Evolutionary conservation across 2,113 vertebrate genomes (phyloP).

Genomic region (Artemisiospiza belli): DNA sequence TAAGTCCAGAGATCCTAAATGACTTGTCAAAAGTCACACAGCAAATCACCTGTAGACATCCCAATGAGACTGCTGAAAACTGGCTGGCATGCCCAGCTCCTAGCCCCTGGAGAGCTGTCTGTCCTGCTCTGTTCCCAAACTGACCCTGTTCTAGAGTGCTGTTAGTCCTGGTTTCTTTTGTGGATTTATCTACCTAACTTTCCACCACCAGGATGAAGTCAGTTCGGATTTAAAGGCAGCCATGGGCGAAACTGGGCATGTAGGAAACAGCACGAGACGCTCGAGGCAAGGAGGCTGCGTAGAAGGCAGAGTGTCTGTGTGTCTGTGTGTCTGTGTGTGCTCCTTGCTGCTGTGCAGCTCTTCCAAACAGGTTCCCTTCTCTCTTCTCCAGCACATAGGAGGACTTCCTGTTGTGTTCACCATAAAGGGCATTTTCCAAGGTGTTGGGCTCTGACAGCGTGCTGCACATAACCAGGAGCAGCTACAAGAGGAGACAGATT

Average conservation of each 20-base stretch:
- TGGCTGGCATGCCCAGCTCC: not conserved
- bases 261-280: not conserved
- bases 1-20: not conserved
- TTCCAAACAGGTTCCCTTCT: not conserved
- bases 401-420: not conserved
- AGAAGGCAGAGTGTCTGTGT: not conserved
- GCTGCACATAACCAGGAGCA: rapidly evolving
- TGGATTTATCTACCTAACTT: not conserved
- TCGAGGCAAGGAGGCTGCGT: not conserved
- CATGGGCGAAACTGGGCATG: conserved; percentile 61
- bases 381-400: not conserved
- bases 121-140: not conserved
- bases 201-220: not conserved
- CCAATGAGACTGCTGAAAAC: not conserved
- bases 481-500: not conserved
- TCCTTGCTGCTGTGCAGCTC: not conserved
- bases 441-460: rapidly evolving
- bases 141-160: not conserved
- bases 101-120: not conserved
- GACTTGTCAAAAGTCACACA: not conserved
- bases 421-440: not conserved
- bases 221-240: conserved; percentile 42
- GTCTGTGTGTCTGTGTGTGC: not conserved
- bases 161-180: not conserved
- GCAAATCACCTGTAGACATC: not conserved